These are phyloP conservation scores for Drosophila infuscata DNA, from an alignment of 2,888 invertebrate genomes.

Conservation along the genomic window DNA sequence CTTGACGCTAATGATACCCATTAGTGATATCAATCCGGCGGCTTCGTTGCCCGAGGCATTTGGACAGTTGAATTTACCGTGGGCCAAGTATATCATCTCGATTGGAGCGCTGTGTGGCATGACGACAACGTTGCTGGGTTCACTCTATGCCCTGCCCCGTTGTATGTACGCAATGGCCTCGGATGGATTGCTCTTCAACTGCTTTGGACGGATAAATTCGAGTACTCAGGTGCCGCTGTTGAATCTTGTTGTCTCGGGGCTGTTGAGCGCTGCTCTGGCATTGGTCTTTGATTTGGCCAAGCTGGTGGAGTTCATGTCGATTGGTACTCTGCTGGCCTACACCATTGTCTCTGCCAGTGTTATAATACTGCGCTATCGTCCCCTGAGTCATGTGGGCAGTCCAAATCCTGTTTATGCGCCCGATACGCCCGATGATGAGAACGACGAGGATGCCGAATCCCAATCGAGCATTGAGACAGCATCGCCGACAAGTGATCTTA, in stretches of 20 bases:
- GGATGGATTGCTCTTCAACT: slow-evolving; percentile 94
- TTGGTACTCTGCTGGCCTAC: slow-evolving; percentile 94
- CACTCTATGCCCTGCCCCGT: slow-evolving; percentile 93
- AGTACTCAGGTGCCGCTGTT: slow-evolving; percentile 93
- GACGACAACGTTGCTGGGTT: slow-evolving; percentile 94
- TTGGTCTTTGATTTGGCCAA: slow-evolving; percentile 94
- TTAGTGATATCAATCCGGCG: slow-evolving; percentile 89
- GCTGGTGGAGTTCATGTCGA: slow-evolving; percentile 97
- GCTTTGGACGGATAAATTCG: slow-evolving; percentile 90
- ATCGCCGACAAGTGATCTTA: slow-evolving; percentile 86
- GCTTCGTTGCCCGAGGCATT: slow-evolving; percentile 94
- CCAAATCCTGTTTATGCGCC: slow-evolving; percentile 86
- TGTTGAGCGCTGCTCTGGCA: slow-evolving; percentile 91
- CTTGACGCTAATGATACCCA: slow-evolving; percentile 93
- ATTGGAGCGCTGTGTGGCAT: slow-evolving; percentile 96
- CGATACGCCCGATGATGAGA: slow-evolving; percentile 86
- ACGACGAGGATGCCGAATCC: slow-evolving; percentile 86
- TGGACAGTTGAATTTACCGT: slow-evolving; percentile 90
- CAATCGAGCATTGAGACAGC: slow-evolving; percentile 88
- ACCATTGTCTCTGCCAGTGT: slow-evolving; percentile 96
- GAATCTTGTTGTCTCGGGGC: slow-evolving; percentile 91
- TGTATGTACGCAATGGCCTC: slow-evolving; percentile 96
- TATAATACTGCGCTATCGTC: slow-evolving; percentile 93
- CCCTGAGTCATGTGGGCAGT: slow-evolving; percentile 85
- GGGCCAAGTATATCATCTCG: slow-evolving; percentile 94